phyloP scores from a whole-genome alignment of 2,113 vertebrate species.

The Litocranius walleri region DNA sequence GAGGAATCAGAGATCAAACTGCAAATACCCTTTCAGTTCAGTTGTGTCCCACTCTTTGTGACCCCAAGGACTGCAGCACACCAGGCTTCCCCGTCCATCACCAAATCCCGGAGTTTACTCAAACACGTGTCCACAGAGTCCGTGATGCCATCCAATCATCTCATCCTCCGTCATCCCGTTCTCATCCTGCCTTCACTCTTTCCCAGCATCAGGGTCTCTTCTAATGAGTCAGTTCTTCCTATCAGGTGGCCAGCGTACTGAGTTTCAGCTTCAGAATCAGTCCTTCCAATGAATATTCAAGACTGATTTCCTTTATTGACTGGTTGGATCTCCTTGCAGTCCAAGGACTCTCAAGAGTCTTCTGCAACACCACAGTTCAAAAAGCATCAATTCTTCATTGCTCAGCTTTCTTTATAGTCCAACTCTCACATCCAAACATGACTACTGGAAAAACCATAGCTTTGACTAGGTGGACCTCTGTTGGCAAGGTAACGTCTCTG shows the following conservation, averaged over 20 bases:
- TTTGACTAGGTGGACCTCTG: background rate
- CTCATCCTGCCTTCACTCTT: background rate
- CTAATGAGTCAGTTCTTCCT: background rate
- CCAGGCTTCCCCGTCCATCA: background rate
- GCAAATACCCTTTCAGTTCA: background rate
- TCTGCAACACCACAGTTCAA: background rate
- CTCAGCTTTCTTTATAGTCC: background rate
- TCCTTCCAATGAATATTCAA: background rate
- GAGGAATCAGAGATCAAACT: background rate
- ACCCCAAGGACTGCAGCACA: background rate
- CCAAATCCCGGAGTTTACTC: background rate
- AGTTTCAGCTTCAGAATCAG: background rate
- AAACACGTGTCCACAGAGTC: background rate
- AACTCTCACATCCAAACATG: background rate
- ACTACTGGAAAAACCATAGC: background rate
- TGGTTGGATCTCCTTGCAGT: background rate
- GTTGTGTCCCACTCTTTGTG: background rate
- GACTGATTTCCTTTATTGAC: background rate
- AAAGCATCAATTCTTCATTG: background rate
- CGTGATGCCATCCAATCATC: background rate
- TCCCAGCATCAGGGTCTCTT: background rate
- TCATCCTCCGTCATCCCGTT: background rate
- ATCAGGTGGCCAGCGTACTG: background rate
- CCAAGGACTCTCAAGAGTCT: background rate
- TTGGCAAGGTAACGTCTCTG: background rate